A percentile compares a stretch with the other conserved stretches of the same genome.
These are phyloP conservation scores for Archegozetes longisetosus DNA, from an alignment of 1,140 invertebrate genomes.

Conservation along the genomic window DNA sequence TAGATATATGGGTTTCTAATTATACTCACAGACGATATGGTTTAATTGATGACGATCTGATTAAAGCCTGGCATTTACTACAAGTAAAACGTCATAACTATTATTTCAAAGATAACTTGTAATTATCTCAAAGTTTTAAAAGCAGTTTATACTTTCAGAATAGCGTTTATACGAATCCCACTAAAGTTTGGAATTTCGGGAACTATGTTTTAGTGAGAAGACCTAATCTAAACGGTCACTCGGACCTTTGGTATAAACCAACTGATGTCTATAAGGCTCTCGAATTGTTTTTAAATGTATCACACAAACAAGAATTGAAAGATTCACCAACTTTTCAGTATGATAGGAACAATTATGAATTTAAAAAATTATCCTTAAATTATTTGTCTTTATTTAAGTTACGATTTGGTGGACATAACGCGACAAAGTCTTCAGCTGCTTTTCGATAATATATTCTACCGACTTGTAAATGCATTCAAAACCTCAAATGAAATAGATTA, in stretches of 20 bases:
- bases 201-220: conserved; percentile 51
- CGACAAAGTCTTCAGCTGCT: conserved; percentile 61
- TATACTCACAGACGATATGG: conserved; percentile 56
- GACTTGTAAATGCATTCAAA: conserved; percentile 17
- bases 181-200: conserved; percentile 43
- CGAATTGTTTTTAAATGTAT: conserved; percentile 12
- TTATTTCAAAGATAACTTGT: too few species aligned
- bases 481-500: conserved; percentile 19
- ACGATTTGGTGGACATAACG: conserved; percentile 71
- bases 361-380: too few species aligned
- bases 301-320: not conserved
- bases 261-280: conserved; percentile 22
- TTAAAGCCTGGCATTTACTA: conserved; percentile 44
- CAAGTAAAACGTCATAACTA: conserved; percentile 34
- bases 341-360: not conserved
- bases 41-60: conserved; percentile 33
- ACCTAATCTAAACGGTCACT: conserved; percentile 43
- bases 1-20: conserved; percentile 49
- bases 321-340: not conserved
- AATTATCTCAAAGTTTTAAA: too few species aligned
- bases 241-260: conserved; percentile 49
- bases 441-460: conserved; percentile 25
- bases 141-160: conserved; percentile 37
- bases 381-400: too few species aligned
- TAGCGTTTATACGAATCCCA: conserved; percentile 48